Evolutionary conservation across 1,140 invertebrate genomes (phyloP).

Genomic region (Daktulosphaira vitifoliae): DNA sequence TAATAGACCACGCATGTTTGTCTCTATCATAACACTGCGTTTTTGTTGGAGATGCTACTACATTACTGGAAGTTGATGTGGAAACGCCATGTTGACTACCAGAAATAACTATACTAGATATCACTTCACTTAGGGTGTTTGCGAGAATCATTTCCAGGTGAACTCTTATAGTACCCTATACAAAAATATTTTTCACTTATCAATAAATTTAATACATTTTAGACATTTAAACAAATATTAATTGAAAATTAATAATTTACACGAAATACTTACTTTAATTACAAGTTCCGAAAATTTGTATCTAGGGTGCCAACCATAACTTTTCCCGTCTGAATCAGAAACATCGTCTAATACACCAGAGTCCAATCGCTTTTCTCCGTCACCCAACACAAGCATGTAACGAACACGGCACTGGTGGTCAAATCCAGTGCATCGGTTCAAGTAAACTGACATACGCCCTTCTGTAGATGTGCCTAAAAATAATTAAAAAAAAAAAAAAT

Average conservation of each 20-base stretch:
- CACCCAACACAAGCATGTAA: slow-evolving; percentile 64
- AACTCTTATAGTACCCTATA: slow-evolving; percentile 51
- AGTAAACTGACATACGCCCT: slow-evolving; percentile 51
- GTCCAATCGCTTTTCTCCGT: slow-evolving; percentile 60
- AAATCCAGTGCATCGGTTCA: slow-evolving; percentile 69
- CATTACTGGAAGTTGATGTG: slow-evolving; percentile 48
- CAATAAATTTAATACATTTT: too few species aligned
- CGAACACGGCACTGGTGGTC: slow-evolving; percentile 69
- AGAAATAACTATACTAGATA: slow-evolving; percentile 38
- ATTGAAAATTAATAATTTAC: not conserved
- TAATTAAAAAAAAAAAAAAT: too few species aligned
- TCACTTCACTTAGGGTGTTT: slow-evolving; percentile 63
- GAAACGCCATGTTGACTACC: slow-evolving; percentile 36
- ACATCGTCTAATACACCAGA: slow-evolving; percentile 70
- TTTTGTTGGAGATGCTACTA: slow-evolving; percentile 30
- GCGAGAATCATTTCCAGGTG: slow-evolving; percentile 68
- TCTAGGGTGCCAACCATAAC: slow-evolving; percentile 63
- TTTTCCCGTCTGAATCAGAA: slow-evolving; percentile 63
- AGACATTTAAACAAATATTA: not conserved
- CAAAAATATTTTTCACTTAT: not conserved
- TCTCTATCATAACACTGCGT: slow-evolving; percentile 75
- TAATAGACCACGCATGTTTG: slow-evolving; percentile 73
- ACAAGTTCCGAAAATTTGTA: slow-evolving; percentile 52
- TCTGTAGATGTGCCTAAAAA: slow-evolving; percentile 39
- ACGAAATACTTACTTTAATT: slow-evolving; percentile 45